A percentile compares a stretch with the other conserved stretches of the same genome.
Evolutionary conservation across 2,888 invertebrate genomes (phyloP).

Genomic region (Chesias legatella): DNA sequence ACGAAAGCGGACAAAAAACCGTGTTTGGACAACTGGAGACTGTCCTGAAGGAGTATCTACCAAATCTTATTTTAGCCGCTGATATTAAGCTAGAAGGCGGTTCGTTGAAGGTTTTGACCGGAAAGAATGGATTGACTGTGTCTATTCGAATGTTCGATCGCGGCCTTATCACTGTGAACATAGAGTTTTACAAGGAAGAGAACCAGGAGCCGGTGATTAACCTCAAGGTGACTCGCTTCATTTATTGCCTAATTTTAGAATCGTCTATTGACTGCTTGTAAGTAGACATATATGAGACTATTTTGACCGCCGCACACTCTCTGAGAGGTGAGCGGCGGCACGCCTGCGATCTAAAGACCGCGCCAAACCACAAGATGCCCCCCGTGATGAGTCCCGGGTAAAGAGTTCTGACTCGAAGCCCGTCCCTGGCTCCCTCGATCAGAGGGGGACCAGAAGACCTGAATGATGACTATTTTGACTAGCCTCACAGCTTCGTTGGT

Average conservation of each 20-base stretch:
- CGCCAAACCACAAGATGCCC: too few relatives aligned
- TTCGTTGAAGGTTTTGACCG: slow-evolving; percentile 84
- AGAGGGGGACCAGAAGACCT: too few relatives aligned
- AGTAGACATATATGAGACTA: too few relatives aligned
- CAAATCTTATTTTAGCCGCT: slow-evolving; percentile 84
- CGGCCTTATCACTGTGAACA: slow-evolving; percentile 89
- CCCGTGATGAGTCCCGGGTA: too few relatives aligned
- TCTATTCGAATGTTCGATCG: slow-evolving; percentile 86
- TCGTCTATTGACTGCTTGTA: slow-evolving; percentile 35
- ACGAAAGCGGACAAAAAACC: slow-evolving; percentile 83
- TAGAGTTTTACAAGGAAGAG: slow-evolving; percentile 90
- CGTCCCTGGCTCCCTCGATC: too few relatives aligned
- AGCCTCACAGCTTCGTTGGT: too few relatives aligned
- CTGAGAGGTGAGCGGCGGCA: too few relatives aligned
- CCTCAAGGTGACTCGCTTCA: slow-evolving; percentile 83
- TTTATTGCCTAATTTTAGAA: not conserved
- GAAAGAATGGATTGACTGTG: slow-evolving; percentile 85
- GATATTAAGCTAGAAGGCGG: slow-evolving; percentile 86
- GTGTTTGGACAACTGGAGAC: slow-evolving; percentile 85
- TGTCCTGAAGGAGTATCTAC: slow-evolving; percentile 85
- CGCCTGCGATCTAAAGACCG: too few relatives aligned
- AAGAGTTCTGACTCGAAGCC: too few relatives aligned
- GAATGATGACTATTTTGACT: too few relatives aligned
- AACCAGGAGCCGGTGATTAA: slow-evolving; percentile 86
- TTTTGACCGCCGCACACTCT: too few relatives aligned